Percentiles rank a stretch among this genome's conserved stretches.
Conservation (phyloP, 2,797 vertebrate species). For the Peromyscus eremicus region DNA sequence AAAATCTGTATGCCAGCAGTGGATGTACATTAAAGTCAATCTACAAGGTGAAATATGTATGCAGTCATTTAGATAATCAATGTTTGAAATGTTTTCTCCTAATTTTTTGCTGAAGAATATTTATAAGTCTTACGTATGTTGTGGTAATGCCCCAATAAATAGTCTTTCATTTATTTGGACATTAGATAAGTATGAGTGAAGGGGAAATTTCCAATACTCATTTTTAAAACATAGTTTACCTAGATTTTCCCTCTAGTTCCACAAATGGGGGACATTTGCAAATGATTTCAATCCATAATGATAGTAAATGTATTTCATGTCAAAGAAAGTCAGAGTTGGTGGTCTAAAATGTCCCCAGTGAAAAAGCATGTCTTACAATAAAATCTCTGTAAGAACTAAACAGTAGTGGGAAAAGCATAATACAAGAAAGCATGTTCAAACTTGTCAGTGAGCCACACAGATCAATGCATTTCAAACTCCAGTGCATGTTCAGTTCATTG, state of each 20-base stretch:
- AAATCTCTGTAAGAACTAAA: constrained; percentile 42
- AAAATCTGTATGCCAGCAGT: not conserved
- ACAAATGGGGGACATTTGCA: not conserved
- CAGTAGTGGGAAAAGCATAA: not conserved
- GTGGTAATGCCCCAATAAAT: not conserved
- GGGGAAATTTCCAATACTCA: constrained; percentile 9
- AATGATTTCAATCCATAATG: not conserved
- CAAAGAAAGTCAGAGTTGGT: constrained; percentile 32
- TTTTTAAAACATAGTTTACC: constrained; percentile 37
- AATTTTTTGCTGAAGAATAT: constrained; percentile 48
- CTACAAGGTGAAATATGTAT: not conserved
- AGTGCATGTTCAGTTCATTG: not conserved
- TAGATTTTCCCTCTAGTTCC: not conserved
- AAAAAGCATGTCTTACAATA: not conserved
- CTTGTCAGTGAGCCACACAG: constrained; percentile 8
- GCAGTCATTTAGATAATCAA: constrained; percentile 10
- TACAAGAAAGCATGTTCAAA: not conserved
- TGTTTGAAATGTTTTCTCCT: constrained; percentile 52
- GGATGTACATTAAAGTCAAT: constrained; percentile 34
- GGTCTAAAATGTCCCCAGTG: not conserved
- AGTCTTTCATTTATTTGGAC: constrained; percentile 40
- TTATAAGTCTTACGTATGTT: constrained; percentile 12
- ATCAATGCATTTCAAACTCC: constrained; percentile 17
- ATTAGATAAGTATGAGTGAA: constrained; percentile 14
- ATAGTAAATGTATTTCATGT: not conserved